A percentile compares a stretch with the other conserved stretches of the same genome.
phyloP scores from a whole-genome alignment of 1,140 invertebrate species.

The Ditylenchus dipsaci region DNA sequence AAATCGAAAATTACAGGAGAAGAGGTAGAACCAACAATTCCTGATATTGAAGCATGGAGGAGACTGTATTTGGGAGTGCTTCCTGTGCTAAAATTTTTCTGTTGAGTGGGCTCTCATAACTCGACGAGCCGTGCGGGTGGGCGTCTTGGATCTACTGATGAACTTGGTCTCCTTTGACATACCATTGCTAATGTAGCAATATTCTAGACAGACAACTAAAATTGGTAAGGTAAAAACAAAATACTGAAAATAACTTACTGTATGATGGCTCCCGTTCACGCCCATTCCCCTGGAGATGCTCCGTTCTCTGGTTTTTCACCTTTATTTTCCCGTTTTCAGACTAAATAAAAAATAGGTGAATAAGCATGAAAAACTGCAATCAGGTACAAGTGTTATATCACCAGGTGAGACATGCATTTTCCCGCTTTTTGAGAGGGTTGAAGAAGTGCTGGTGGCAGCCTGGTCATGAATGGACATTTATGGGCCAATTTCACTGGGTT shows the following conservation, averaged over 20 bases:
- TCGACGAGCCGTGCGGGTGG: slow-evolving; percentile 1
- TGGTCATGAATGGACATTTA: too few relatives aligned
- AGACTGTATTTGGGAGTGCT: not conserved
- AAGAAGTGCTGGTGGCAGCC: too few relatives aligned
- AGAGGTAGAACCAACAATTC: not conserved
- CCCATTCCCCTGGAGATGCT: not conserved
- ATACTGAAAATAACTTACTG: not conserved
- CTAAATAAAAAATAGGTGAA: too few relatives aligned
- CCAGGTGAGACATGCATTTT: too few relatives aligned
- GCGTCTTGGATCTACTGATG: not conserved
- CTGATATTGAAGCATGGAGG: not conserved
- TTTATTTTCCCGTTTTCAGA: not conserved
- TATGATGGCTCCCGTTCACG: not conserved
- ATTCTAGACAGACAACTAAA: slow-evolving; percentile 2
- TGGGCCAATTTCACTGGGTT: too few relatives aligned
- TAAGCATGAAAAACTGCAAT: too few relatives aligned
- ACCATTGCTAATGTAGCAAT: not conserved
- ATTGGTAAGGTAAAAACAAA: not conserved
- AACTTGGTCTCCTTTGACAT: not conserved
- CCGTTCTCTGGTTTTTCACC: not conserved
- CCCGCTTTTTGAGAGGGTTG: too few relatives aligned
- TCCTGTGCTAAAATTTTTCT: not conserved
- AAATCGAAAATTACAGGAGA: not conserved
- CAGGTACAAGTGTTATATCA: too few relatives aligned
- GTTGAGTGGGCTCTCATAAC: not conserved